Evolutionary conservation across 2,888 invertebrate species (phyloP).

Genomic region (Caenorhabditis angaria): DNA sequence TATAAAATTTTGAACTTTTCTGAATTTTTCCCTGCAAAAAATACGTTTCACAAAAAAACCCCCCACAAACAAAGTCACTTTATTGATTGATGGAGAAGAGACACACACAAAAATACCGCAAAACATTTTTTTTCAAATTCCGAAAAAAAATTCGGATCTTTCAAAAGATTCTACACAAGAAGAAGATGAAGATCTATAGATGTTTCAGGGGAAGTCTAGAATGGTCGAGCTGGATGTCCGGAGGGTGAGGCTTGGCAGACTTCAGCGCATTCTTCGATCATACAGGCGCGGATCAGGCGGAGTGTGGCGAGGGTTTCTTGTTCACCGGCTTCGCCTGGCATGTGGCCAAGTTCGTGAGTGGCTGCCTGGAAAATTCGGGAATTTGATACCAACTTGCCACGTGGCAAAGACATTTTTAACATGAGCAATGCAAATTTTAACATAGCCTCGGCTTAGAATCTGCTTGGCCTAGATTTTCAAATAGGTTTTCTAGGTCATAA

Average conservation of each 20-base stretch:
- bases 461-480: no score
- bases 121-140: no score
- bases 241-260: slow-evolving; percentile 49
- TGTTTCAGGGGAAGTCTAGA: neutral
- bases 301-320: slow-evolving; percentile 69
- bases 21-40: no score
- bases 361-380: slow-evolving; percentile 55
- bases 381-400: neutral
- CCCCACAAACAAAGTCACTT: slow-evolving; percentile 4
- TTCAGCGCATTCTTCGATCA: slow-evolving; percentile 64
- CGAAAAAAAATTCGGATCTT: neutral
- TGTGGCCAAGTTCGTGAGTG: slow-evolving; percentile 70
- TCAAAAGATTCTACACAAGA: neutral
- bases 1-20: no score
- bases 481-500: no score
- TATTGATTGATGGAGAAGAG: slow-evolving; percentile 3
- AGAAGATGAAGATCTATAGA: neutral
- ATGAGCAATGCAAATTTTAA: no score
- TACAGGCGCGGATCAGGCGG: slow-evolving; percentile 67
- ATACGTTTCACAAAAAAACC: no score
- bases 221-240: slow-evolving; percentile 16
- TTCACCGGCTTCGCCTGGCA: slow-evolving; percentile 71
- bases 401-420: no score
- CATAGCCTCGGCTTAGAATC: no score
- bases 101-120: slow-evolving; percentile 4